Conservation (phyloP, 2,797 vertebrate genomes). For the Coracias cyanogaster region DNA sequence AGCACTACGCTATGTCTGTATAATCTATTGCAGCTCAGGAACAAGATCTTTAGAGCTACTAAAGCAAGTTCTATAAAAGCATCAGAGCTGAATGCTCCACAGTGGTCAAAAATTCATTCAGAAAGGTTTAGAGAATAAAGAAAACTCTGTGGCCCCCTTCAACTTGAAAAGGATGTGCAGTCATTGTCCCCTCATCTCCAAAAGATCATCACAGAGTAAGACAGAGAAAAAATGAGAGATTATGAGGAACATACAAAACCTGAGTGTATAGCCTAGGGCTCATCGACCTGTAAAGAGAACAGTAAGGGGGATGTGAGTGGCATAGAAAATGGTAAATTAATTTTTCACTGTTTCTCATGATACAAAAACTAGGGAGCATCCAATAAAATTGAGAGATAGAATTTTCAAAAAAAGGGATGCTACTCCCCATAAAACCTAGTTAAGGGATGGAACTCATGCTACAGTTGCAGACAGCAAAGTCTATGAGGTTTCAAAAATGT, state of each 20-base stretch:
- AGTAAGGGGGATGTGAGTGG: neutral
- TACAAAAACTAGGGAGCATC: neutral
- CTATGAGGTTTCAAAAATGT: neutral
- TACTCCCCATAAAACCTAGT: neutral
- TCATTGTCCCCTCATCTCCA: neutral
- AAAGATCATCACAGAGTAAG: neutral
- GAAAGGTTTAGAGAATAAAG: neutral
- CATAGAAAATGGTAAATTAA: neutral
- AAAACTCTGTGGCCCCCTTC: neutral
- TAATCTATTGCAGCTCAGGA: neutral
- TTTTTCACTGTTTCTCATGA: neutral
- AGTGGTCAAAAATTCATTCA: neutral
- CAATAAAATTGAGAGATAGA: neutral
- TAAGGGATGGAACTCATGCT: neutral
- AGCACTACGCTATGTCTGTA: neutral
- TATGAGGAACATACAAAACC: neutral
- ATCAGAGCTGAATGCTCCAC: neutral
- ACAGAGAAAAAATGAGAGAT: neutral
- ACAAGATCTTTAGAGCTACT: neutral
- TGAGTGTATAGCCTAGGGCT: neutral
- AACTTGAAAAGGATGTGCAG: neutral
- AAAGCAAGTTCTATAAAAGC: slow-evolving; percentile 1
- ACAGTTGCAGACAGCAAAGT: neutral
- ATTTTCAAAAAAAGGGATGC: neutral
- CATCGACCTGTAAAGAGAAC: neutral